Base-by-base conservation (phyloP, 2,797 vertebrate species). In the Gephyroberyx darwinii region DNA sequence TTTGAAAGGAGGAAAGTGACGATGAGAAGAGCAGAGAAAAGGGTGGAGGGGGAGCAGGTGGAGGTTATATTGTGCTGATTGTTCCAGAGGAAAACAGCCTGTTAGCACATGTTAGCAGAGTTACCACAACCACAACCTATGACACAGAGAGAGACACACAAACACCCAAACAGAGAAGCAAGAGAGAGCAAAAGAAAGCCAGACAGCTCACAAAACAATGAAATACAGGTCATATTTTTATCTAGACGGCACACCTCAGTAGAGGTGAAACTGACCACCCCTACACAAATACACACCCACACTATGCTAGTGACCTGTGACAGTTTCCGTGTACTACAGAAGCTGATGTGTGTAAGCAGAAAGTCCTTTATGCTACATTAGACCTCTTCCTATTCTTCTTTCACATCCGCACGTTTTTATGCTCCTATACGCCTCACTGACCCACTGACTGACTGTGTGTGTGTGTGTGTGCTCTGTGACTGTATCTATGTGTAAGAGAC, bases 341-440 rank as follows among this genome's bases (percentile, higher is more conserved):
- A 9, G 30, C 43, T 9, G 31, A 57, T 55, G 26, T 54, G 26
- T 54, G 26, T 69, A 39, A 31, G 53, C 59, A 78, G 77, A 57
- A 80, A 82, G 73, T 65, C 68, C 64, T 78, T 75, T 55, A 69
- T 26, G 22, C 30, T 51, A 45, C 71, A 76, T 54, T 19, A 48
- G 45, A 53, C 52, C 0, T 60, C 57, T 77, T 78, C 48, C 56
- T 65, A 26, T 41, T 48, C 45, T 53, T 39, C 45, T 53, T 39
- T 53, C n/a, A 59, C 51, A 72, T 60, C 35, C 2, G 35, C 53
- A 51, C 39, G 65, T 75, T 67, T 14, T 53, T 43, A 56, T 47
- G 17, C 56, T 61, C 31, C 63, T 69, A 10, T 16, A 77, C 1
- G 41, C 54, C 41, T 77, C 52, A 54, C 37, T 80, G 74, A 79